Percentiles rank a stretch among this genome's conserved stretches.
Conservation (phyloP, 2,797 vertebrate genomes). For the Mormyrops attenuatus region DNA sequence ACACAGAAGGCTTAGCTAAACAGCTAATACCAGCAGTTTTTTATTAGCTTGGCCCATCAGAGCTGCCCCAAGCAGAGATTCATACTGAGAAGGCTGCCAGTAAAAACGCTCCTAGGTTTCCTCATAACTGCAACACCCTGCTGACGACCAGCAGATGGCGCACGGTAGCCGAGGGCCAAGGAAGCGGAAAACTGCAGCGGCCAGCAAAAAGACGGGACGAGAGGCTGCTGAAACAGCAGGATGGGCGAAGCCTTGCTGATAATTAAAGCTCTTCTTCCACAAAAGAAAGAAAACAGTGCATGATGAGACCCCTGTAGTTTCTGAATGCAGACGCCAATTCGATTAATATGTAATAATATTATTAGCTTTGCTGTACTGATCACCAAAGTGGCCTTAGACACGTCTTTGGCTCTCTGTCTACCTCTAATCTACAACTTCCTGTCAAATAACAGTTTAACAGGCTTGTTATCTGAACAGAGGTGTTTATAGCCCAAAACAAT, state of each 20-base stretch:
- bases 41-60: background rate
- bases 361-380: background rate
- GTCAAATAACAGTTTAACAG: background rate
- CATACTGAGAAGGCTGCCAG: background rate
- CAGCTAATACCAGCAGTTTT: background rate
- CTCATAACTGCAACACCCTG: background rate
- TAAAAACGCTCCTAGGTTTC: background rate
- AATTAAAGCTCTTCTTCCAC: background rate
- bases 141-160: background rate
- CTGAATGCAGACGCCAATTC: background rate
- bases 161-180: background rate
- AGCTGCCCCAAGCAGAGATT: background rate
- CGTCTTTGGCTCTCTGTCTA: background rate
- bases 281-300: background rate
- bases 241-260: background rate
- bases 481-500: background rate
- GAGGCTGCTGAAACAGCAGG: background rate
- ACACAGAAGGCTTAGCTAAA: background rate
- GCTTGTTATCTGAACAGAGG: background rate
- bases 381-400: background rate
- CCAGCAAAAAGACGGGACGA: background rate
- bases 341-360: background rate
- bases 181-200: background rate
- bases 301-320: background rate
- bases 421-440: background rate